Base-by-base conservation (phyloP, 1,140 invertebrate genomes). In the Drosophila ambigua region DNA sequence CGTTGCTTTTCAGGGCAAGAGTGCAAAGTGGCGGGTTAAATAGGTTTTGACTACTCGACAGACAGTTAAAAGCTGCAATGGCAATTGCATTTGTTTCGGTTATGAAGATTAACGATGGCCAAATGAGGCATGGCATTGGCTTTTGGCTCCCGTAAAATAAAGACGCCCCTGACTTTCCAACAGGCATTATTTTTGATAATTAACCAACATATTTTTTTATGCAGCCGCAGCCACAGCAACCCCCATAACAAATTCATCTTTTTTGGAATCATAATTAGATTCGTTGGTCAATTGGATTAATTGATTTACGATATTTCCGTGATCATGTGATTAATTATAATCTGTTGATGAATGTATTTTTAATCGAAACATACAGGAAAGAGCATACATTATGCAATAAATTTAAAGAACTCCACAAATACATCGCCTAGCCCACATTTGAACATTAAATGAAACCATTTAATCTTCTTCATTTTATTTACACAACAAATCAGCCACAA, bases 11-110 rank as follows among this genome's bases (percentile, higher is more conserved):
- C 35, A 59, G 77, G 77, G 60, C 78, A 85, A 80, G 62, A 87
- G 82, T 81, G 82, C 81, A 87, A 87, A 71, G 63, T 58, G 79
- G 58, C 51, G 82, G 81, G 81, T 87, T 85, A 77, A 85, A 85
- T 78, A 66, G 81, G 68, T 71, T 75, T 84, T 66, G 63, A 75
- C 63, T 67, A 62, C 60, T 67, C 59, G 51, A 72, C 35, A 51
- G 59, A 53, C 64, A 74, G 48, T 73, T 61, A 8, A 13, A 0
- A 28, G 59, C 7, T 15, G 44, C 59, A 26, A 13, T 23, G 45
- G 35, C 50, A 58, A 50, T 69, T 66, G 46, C 35, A 44, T 35
- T 39, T 31, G 63, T 15, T 69, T 58, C 51, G 44, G n/a, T 69
- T 69, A 69, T 69, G 45, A 69, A 69, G 66, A 69, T 67, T 58